Conservation (phyloP, 2,797 vertebrate species). For the Ctenopoma kingsleyae region DNA sequence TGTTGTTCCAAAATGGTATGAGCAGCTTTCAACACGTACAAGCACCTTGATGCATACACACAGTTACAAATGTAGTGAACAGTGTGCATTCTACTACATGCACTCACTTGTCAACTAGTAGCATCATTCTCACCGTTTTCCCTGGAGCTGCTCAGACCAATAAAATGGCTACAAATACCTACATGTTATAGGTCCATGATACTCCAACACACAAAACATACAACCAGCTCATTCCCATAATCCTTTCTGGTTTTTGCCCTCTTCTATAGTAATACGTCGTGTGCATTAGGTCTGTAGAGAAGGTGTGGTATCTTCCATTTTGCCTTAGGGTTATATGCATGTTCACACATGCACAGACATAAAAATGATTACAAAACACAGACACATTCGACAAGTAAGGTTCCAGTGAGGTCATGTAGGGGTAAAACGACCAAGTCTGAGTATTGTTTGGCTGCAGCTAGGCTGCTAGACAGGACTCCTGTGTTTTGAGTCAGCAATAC, state of each 20-base stretch:
- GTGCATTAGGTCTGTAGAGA: conserved; percentile 9
- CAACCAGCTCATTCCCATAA: conserved; percentile 17
- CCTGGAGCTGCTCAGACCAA: conserved; percentile 22
- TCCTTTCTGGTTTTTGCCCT: conserved; percentile 6
- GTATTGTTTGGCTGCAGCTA: conserved; percentile 18
- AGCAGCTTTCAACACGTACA: conserved; percentile 49
- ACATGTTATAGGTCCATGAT: background rate
- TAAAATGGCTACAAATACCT: conserved; percentile 28
- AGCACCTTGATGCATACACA: conserved; percentile 19
- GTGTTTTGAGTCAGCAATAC: conserved; percentile 51
- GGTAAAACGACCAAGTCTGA: conserved; percentile 31
- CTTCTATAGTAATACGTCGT: background rate
- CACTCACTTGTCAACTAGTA: conserved; percentile 39
- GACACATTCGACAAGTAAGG: conserved; percentile 15
- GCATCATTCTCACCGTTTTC: conserved; percentile 28
- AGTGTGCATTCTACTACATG: conserved; percentile 40
- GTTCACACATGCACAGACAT: conserved; percentile 9
- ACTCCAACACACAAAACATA: conserved; percentile 4
- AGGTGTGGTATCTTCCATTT: conserved; percentile 22
- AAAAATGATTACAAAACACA: conserved; percentile 27
- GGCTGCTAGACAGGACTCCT: conserved; percentile 45
- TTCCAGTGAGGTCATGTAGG: conserved; percentile 43
- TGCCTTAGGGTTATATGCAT: conserved; percentile 11
- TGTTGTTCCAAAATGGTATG: conserved; percentile 15
- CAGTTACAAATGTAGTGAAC: conserved; percentile 3